A percentile compares a stretch with the other conserved stretches of the same genome.
Conservation (phyloP, 2,797 vertebrate species). For the Emys orbicularis region DNA sequence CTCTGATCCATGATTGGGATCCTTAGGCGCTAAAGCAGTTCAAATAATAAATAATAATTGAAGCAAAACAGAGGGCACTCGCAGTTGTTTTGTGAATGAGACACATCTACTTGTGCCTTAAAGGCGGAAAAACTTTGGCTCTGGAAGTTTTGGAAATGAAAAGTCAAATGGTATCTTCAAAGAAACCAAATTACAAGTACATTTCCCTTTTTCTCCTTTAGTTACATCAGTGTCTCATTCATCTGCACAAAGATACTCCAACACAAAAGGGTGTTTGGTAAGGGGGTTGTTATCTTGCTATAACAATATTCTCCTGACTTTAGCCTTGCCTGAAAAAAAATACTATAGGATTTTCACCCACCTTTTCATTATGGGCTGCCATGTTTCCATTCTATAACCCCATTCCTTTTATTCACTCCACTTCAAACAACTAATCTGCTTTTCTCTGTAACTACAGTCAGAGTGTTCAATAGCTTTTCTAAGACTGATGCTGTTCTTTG, state of each 20-base stretch:
- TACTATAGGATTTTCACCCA: not conserved
- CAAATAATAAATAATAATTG: not conserved
- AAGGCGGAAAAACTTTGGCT: not conserved
- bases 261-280: not conserved
- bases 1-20: accelerated
- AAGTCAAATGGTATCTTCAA: not conserved
- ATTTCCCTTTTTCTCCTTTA: not conserved
- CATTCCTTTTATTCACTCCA: not conserved
- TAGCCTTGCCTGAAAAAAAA: not conserved
- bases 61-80: not conserved
- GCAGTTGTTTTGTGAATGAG: not conserved
- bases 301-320: not conserved
- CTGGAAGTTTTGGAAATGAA: not conserved
- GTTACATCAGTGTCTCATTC: not conserved
- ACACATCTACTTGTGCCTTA: not conserved
- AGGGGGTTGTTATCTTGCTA: not conserved
- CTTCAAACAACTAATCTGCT: not conserved
- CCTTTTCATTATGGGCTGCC: not conserved
- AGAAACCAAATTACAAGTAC: accelerated
- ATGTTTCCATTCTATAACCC: not conserved
- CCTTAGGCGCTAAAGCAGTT: not conserved
- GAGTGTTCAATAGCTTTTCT: not conserved
- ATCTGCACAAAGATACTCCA: not conserved
- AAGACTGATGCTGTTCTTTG: not conserved
- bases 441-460: not conserved